Conservation (phyloP, 2,113 vertebrate genomes). For the Dipodomys stephensi region DNA sequence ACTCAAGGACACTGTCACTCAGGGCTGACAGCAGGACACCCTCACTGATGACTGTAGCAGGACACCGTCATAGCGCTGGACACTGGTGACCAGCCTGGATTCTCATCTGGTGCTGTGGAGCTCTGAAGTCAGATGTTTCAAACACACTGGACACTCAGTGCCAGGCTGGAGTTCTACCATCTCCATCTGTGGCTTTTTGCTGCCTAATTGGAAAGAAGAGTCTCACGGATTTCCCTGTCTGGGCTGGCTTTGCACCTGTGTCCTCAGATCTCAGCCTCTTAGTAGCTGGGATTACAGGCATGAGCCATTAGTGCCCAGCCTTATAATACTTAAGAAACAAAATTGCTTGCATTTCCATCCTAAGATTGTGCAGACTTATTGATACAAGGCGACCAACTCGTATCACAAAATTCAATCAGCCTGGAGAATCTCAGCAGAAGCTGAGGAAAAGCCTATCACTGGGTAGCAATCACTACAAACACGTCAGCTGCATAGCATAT, state of each 20-base stretch:
- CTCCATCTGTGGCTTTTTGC: too few relatives aligned
- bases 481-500: background rate
- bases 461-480: slow-evolving; percentile 35
- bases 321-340: slow-evolving; percentile 19
- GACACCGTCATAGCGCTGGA: too few relatives aligned
- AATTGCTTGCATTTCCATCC: slow-evolving; percentile 46
- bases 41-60: too few relatives aligned
- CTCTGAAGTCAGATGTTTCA: background rate
- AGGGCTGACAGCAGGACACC: too few relatives aligned
- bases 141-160: background rate
- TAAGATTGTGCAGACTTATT: background rate
- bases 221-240: too few relatives aligned
- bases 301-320: too few relatives aligned
- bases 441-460: background rate
- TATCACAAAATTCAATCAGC: slow-evolving; percentile 53
- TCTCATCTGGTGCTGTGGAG: background rate
- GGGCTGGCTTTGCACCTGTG: too few relatives aligned
- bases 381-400: background rate
- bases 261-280: too few relatives aligned
- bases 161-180: too few relatives aligned
- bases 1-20: background rate
- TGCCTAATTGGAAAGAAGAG: too few relatives aligned
- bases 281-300: too few relatives aligned
- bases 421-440: slow-evolving; percentile 50
- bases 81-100: too few relatives aligned